phyloP scores from a whole-genome alignment of 1,140 invertebrate species.

The Vanessa atalanta region DNA sequence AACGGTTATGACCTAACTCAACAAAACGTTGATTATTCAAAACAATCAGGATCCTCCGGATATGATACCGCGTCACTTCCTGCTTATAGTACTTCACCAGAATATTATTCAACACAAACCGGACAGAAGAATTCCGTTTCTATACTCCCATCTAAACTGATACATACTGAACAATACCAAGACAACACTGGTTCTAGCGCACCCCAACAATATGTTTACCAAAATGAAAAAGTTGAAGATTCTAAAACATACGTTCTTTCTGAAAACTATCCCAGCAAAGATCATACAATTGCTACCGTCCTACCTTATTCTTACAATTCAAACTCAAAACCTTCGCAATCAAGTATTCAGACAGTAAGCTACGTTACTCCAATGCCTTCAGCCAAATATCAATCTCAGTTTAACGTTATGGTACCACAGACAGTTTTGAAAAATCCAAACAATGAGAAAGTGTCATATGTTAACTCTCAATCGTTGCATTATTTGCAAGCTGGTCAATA shows the following conservation, averaged over 20 bases:
- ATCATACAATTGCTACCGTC: conserved; percentile 73
- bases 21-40: conserved; percentile 35
- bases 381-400: conserved; percentile 66
- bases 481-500: conserved; percentile 48
- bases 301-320: conserved; percentile 55
- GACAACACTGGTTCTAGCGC: conserved; percentile 41
- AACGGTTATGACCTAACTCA: conserved; percentile 45
- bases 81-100: conserved; percentile 37
- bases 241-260: conserved; percentile 48
- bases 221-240: conserved; percentile 48
- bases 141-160: conserved; percentile 48
- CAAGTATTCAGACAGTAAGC: conserved; percentile 60
- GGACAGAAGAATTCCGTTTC: conserved; percentile 49
- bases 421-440: conserved; percentile 57
- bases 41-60: conserved; percentile 32
- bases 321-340: conserved; percentile 41
- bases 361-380: conserved; percentile 69
- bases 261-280: conserved; percentile 71
- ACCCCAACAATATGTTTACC: conserved; percentile 54
- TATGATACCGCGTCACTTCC: conserved; percentile 38
- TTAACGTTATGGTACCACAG: conserved; percentile 70
- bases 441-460: conserved; percentile 64
- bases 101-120: conserved; percentile 46
- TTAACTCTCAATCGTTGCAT: conserved; percentile 59
- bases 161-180: conserved; percentile 52